These are phyloP conservation scores for Mechanitis messenoides DNA, from an alignment of 2,888 invertebrate species.

Conservation along the genomic window DNA sequence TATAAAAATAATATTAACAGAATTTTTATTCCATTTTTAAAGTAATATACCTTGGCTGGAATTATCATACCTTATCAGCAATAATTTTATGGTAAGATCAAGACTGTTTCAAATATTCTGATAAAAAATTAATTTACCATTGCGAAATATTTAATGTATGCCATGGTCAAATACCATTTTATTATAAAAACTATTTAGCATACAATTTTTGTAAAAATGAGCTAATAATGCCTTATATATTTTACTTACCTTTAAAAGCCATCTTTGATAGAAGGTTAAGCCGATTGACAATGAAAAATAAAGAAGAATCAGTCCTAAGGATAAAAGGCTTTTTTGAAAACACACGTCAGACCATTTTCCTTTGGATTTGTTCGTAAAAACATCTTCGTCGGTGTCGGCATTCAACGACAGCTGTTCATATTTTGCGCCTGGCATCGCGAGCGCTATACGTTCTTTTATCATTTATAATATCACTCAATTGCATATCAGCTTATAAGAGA, in stretches of 20 bases:
- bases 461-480: conserved; percentile 38
- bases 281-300: conserved; percentile 96
- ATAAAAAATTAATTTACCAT: conserved; percentile 3
- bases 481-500: conserved; percentile 47
- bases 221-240: neutral
- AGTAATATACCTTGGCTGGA: no score
- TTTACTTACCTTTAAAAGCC: conserved; percentile 85
- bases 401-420: conserved; percentile 71
- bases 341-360: conserved; percentile 60
- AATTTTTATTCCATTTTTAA: no score
- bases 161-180: no score
- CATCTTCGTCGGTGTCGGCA: conserved; percentile 58
- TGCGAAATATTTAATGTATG: no score
- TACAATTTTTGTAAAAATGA: no score
- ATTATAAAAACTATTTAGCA: no score
- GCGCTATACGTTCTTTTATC: conserved; percentile 37
- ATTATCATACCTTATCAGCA: no score
- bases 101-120: conserved; percentile 1
- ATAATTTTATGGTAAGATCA: neutral
- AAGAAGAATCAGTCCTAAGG: conserved; percentile 80
- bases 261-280: conserved; percentile 97
- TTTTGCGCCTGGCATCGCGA: conserved; percentile 60
- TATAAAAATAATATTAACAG: no score
- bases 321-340: conserved; percentile 60
- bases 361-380: conserved; percentile 55